Evolutionary conservation across 2,113 vertebrate species (phyloP), one percentile per base, ranked within the genome.

Genomic region (Herpailurus yagouaroundi): DNA sequence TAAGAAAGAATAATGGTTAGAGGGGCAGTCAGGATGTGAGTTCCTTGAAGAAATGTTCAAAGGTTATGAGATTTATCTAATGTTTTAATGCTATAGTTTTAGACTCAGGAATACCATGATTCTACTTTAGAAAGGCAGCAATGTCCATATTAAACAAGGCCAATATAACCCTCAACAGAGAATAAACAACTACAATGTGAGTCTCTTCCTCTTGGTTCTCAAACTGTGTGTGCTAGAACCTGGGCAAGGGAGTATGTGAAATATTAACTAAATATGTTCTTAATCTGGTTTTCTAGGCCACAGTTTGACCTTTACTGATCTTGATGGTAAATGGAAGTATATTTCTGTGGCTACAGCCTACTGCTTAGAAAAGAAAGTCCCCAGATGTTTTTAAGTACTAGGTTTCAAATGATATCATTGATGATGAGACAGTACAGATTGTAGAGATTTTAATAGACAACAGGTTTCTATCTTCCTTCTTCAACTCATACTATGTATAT

Each of bases 281-380:
- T 63, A 52, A 48, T 38, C 45, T 89, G 29, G 29, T 45, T 80
- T 95, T 52, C 71, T 55, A 31, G 57, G 38, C 15, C 57, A 66
- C 16, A 3, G 36, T 13, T 74, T 94, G 48, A 36, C 25, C 9
- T 25, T 74, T 60, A 38, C 12, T 74, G 33, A 81, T 81, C 55
- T 55, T 63, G 15, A 80, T 63, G 68, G 92, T 55, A 86, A 86
- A 77, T 52, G 6, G 36, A 89, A 84, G 25, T 83, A 2, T 66
- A 25, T 89, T 91, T 94, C 41, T 92, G 63, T 89, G 55, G n/a
- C 74, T 11, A 76, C 9, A 81, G 50, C 13, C 38, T 25, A 89
- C 69, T 84, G 76, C 45, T 71, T 55, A 85, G 38, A 93, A 97
- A 88, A 95, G 74, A 80, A 80, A 82, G 81, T 52, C 13, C 41